phyloP scores from a whole-genome alignment of 37 sponge, comb jelly and placozoan genomes.

The Geodia barretti region DNA sequence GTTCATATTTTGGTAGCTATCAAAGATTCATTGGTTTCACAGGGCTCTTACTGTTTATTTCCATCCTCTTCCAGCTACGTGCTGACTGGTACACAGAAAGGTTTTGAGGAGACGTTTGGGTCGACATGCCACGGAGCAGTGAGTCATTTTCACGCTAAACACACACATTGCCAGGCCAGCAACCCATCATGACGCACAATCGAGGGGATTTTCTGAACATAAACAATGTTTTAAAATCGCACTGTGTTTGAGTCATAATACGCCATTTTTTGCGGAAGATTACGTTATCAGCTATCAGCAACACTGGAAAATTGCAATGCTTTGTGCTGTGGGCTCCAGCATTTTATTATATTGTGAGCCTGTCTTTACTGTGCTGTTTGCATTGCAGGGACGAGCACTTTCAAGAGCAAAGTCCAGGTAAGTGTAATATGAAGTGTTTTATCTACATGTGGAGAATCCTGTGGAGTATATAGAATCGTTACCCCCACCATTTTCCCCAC shows the following conservation, averaged over 20 bases:
- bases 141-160: too few species aligned
- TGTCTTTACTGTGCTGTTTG: neutral
- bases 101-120: constrained; percentile 93
- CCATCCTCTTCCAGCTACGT: constrained; percentile 84
- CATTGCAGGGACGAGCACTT: constrained; percentile 65
- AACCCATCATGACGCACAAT: too few species aligned
- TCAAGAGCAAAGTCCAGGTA: constrained; percentile 92
- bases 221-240: too few species aligned
- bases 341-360: too few species aligned
- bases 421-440: constrained; percentile 7
- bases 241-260: too few species aligned
- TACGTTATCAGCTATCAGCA: too few species aligned
- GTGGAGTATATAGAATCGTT: neutral
- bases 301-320: too few species aligned
- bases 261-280: too few species aligned
- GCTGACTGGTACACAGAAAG: constrained; percentile 93
- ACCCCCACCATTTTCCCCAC: neutral
- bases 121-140: constrained; percentile 99
- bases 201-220: too few species aligned
- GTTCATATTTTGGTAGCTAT: neutral
- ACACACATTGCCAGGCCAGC: too few species aligned
- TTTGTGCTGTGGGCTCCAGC: too few species aligned
- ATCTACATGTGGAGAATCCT: neutral
- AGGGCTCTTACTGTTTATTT: too few species aligned
- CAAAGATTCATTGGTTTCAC: neutral